Percentiles rank a stretch among this genome's conserved stretches.
phyloP scores from a whole-genome alignment of 2,797 vertebrate species.

The Platyrinchus mystaceus region DNA sequence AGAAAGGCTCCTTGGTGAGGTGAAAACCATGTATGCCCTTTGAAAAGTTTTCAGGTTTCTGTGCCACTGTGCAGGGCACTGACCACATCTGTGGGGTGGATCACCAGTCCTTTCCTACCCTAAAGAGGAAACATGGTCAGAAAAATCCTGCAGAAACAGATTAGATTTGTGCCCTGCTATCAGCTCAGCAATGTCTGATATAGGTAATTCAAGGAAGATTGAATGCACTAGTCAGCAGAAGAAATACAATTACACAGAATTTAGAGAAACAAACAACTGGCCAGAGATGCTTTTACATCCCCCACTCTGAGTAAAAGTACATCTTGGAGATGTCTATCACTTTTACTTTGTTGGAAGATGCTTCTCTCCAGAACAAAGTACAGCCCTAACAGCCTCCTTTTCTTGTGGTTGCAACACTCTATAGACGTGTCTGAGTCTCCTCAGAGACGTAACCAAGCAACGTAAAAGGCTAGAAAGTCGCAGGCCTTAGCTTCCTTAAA shows the following conservation, averaged over 20 bases:
- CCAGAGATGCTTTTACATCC: not conserved
- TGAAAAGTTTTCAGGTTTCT: not conserved
- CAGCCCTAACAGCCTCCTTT: rapidly evolving
- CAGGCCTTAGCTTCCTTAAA: not conserved
- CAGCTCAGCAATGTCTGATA: not conserved
- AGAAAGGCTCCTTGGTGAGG: not conserved
- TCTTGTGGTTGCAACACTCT: not conserved
- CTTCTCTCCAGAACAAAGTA: not conserved
- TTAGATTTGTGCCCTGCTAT: not conserved
- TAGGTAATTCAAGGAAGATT: not conserved
- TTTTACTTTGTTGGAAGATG: not conserved
- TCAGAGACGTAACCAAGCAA: not conserved
- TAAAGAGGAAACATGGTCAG: not conserved
- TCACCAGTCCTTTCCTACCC: not conserved
- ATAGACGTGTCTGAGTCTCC: not conserved
- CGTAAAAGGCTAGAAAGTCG: not conserved
- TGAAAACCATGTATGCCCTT: not conserved
- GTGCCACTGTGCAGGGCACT: not conserved
- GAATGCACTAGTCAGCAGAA: not conserved
- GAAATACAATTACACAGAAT: not conserved
- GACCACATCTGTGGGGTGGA: not conserved
- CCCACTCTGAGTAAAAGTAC: not conserved
- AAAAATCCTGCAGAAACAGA: not conserved
- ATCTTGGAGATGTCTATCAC: not conserved
- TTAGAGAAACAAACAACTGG: not conserved